Conservation (phyloP, 2,113 vertebrate genomes). For the Syngnathus floridae region DNA sequence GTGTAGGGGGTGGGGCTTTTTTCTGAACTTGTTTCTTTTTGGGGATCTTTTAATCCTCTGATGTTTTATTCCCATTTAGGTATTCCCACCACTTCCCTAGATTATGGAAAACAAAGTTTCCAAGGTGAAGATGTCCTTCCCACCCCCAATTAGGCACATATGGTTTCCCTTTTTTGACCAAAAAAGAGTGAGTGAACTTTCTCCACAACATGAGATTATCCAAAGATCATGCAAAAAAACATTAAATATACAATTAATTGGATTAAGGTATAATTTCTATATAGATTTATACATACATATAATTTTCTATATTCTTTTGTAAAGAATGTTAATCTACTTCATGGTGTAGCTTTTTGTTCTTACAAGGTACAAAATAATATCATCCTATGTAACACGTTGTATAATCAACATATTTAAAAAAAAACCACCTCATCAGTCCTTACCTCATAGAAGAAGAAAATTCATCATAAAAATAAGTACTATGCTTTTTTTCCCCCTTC, state of each 20-base stretch:
- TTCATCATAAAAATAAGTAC: constrained; percentile 99
- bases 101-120: constrained; percentile 48
- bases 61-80: not conserved
- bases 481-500: constrained; percentile 76
- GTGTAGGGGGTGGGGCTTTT: too few relatives aligned
- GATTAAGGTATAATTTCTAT: constrained; percentile 73
- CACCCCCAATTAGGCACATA: constrained; percentile 39
- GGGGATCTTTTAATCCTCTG: not conserved
- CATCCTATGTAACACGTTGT: constrained; percentile 84
- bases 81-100: not conserved
- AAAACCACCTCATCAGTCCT: constrained; percentile 56
- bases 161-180: constrained; percentile 49
- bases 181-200: constrained; percentile 5
- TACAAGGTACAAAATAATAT: constrained; percentile 88
- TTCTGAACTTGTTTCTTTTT: too few relatives aligned
- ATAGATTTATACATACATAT: constrained; percentile 75
- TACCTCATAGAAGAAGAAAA: constrained; percentile 90
- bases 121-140: constrained; percentile 40
- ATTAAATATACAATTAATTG: constrained; percentile 64
- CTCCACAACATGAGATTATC: constrained; percentile 28
- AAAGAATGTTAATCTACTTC: constrained; percentile 77
- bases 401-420: constrained; percentile 73
- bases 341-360: constrained; percentile 51
- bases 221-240: constrained; percentile 72
- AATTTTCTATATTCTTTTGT: constrained; percentile 70